These are phyloP conservation scores for Bergia sp. DNA, from an alignment of 92 coral and sea anemone species.

Conservation along the genomic window DNA sequence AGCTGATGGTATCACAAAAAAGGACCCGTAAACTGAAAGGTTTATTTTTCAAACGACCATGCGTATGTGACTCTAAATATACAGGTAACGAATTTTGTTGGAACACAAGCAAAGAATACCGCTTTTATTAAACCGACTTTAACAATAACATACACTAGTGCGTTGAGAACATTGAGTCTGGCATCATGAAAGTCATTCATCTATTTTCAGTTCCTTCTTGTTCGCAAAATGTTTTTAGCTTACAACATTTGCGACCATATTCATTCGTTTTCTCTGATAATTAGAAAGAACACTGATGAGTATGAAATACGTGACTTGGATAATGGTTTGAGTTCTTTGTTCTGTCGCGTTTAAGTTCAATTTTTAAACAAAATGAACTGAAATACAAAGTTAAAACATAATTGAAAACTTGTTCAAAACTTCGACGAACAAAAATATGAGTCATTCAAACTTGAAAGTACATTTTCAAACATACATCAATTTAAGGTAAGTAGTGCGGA, in stretches of 20 bases:
- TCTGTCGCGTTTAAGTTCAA: not conserved
- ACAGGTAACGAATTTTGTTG: too few species aligned
- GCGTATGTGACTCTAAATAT: too few species aligned
- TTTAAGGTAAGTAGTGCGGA: not conserved
- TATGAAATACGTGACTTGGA: constrained; percentile 4
- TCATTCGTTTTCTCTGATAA: not conserved
- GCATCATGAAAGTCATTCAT: too few species aligned
- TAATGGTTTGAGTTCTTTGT: not conserved
- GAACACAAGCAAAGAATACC: too few species aligned
- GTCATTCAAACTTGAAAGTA: not conserved
- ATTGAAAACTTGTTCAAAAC: not conserved
- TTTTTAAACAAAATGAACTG: constrained; percentile 15
- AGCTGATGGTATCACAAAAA: not conserved
- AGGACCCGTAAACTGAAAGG: not conserved
- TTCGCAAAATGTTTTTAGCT: not conserved
- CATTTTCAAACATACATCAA: not conserved
- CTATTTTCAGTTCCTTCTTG: too few species aligned
- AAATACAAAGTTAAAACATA: not conserved
- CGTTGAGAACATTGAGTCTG: too few species aligned
- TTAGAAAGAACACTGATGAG: not conserved
- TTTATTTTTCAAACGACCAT: not conserved
- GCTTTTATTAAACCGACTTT: too few species aligned
- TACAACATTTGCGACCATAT: not conserved
- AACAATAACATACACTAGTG: too few species aligned
- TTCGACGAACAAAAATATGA: not conserved